Conservation (phyloP, 2,888 invertebrate species). For the Cantharis flavilabris region DNA sequence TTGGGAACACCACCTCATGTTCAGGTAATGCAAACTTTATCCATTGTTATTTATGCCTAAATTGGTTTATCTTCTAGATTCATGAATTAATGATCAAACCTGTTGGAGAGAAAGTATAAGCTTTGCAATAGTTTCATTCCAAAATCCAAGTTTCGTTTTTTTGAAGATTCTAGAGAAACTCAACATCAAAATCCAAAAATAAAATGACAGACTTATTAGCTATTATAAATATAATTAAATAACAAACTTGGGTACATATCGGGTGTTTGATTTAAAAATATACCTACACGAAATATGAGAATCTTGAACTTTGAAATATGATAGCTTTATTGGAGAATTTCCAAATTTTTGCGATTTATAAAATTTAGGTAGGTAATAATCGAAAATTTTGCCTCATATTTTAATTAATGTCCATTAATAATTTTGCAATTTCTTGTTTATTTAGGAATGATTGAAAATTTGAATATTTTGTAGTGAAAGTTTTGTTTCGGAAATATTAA, state of each 20-base stretch:
- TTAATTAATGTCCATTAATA: not conserved
- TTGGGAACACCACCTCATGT: slow-evolving; percentile 66
- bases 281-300: too few species aligned
- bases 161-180: too few species aligned
- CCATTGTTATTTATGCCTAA: slow-evolving; percentile 43
- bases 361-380: too few species aligned
- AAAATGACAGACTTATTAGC: too few species aligned
- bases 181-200: not conserved
- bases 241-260: not conserved
- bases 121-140: not conserved
- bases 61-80: not conserved
- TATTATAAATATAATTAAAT: not conserved
- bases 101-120: not conserved
- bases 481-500: not conserved
- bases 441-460: not conserved
- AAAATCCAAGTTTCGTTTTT: too few species aligned
- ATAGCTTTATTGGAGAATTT: too few species aligned
- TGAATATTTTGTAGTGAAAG: not conserved
- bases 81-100: not conserved
- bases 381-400: not conserved
- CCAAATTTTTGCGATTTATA: too few species aligned
- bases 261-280: not conserved
- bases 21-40: slow-evolving; percentile 59
- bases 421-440: not conserved
- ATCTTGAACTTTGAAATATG: not conserved